Percentiles rank a stretch among this genome's conserved stretches.
These are phyloP conservation scores for Callithrix jacchus DNA, from an alignment of 2,113 vertebrate genomes.

Conservation along the genomic window DNA sequence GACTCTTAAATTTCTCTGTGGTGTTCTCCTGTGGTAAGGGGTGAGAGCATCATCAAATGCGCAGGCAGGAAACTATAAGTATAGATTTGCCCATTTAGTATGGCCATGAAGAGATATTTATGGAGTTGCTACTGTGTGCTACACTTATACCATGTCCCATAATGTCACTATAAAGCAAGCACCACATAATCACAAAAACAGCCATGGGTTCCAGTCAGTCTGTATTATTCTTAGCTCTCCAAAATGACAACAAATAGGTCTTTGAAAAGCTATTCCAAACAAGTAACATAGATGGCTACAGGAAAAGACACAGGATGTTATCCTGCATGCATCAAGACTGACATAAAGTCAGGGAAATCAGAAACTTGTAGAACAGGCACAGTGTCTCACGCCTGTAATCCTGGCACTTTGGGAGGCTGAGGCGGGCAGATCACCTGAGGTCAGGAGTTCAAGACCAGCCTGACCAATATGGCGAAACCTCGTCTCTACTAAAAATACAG, in stretches of 20 bases:
- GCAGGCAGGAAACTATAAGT: not conserved
- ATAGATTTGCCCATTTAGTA: not conserved
- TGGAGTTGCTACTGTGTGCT: not conserved
- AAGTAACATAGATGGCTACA: not conserved
- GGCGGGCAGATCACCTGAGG: no score
- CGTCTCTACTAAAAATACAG: no score
- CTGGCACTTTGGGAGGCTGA: no score
- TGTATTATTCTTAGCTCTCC: not conserved
- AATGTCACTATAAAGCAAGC: not conserved
- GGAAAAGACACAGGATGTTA: not conserved
- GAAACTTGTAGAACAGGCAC: not conserved
- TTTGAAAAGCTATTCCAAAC: not conserved
- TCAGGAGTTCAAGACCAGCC: no score
- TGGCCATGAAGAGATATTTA: not conserved
- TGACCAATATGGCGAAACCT: no score
- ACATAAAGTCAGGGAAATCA: not conserved
- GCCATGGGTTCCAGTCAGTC: not conserved
- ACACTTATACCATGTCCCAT: not conserved
- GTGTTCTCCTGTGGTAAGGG: not conserved
- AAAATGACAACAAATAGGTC: not conserved
- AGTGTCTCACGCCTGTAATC: no score
- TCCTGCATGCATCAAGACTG: not conserved
- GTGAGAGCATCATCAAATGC: not conserved
- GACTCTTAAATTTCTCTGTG: slow-evolving; percentile 2
- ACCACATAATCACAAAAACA: not conserved